Conservation (phyloP, 2,797 vertebrate species). For the Labroides dimidiatus region DNA sequence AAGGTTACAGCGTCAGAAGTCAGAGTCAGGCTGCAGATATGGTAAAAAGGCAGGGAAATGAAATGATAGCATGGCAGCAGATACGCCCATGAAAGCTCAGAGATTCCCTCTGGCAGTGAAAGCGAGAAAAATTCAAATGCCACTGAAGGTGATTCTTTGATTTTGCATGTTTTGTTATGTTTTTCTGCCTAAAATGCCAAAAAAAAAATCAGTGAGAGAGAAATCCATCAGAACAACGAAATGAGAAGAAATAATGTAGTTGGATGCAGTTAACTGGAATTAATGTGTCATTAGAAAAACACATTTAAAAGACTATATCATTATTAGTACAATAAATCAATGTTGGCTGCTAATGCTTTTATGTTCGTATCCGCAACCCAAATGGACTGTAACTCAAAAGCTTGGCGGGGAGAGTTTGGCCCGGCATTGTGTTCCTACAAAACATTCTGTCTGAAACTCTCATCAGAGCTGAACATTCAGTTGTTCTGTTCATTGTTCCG, state of each 20-base stretch:
- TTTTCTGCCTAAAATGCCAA: no score
- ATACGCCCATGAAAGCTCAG: neutral
- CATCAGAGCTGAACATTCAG: neutral
- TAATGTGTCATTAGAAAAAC: no score
- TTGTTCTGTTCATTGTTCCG: neutral
- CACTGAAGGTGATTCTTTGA: neutral
- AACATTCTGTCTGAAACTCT: neutral
- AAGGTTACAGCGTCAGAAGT: constrained; percentile 36
- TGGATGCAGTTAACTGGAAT: no score
- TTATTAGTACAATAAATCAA: neutral
- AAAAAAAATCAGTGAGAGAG: no score
- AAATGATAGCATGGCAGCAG: neutral
- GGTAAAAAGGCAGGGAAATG: neutral
- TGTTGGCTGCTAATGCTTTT: neutral
- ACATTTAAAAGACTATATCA: neutral
- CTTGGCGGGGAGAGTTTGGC: neutral
- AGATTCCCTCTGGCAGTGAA: neutral
- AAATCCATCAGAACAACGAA: no score
- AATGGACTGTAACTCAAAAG: neutral
- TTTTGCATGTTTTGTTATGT: neutral
- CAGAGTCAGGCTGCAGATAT: constrained; percentile 6
- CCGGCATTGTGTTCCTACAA: neutral
- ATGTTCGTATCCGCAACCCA: neutral
- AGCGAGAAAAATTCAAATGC: constrained; percentile 1
- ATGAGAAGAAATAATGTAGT: no score